A percentile compares a stretch with the other conserved stretches of the same genome.
phyloP scores from a whole-genome alignment of 2,113 vertebrate species.

The Malurus elegans region DNA sequence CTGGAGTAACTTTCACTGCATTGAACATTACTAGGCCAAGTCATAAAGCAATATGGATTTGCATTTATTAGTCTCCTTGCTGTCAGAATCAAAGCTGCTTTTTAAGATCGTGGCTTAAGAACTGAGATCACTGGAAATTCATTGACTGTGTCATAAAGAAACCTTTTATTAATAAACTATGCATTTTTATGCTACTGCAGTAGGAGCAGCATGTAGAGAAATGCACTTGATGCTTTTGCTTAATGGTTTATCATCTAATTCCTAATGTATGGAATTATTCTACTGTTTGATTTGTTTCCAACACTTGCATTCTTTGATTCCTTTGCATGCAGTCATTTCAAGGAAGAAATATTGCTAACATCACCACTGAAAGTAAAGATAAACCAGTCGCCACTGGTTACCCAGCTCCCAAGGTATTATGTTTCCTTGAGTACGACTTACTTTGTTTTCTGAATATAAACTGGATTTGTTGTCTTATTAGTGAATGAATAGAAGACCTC shows the following conservation, averaged over 20 bases:
- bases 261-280: background rate
- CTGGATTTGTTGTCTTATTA: background rate
- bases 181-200: background rate
- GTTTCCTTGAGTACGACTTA: background rate
- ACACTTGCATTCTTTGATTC: background rate
- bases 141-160: background rate
- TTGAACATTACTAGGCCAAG: background rate
- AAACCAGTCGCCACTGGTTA: background rate
- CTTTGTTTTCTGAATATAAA: background rate
- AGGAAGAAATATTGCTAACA: background rate
- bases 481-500: background rate
- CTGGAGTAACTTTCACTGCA: background rate
- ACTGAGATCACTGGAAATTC: background rate
- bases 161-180: background rate
- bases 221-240: background rate
- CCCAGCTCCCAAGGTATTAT: background rate
- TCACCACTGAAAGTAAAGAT: background rate
- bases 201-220: background rate
- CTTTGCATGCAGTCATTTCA: background rate
- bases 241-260: background rate
- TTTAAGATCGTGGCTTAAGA: background rate
- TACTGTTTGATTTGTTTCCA: background rate
- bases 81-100: background rate
- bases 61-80: background rate
- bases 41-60: background rate